Percentiles rank a stretch among this genome's conserved stretches.
phyloP scores from a whole-genome alignment of 2,888 invertebrate species.

The Cartodere bifasciata region DNA sequence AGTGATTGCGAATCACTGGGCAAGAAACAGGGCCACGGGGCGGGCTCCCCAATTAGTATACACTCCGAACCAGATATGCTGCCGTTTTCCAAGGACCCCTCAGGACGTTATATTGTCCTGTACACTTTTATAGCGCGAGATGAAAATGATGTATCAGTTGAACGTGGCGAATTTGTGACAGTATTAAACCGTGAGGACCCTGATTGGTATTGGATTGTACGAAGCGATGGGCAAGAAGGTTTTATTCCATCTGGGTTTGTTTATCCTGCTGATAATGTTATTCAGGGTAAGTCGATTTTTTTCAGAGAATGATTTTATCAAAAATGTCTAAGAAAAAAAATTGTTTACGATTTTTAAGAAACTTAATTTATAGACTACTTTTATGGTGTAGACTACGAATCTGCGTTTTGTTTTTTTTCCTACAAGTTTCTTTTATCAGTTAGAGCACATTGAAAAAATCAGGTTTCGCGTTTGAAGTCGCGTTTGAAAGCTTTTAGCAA shows the following conservation, averaged over 20 bases:
- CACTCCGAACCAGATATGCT: conserved; percentile 48
- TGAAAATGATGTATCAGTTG: conserved; percentile 89
- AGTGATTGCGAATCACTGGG: conserved; percentile 50
- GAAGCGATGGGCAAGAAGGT: conserved; percentile 87
- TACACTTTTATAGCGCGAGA: conserved; percentile 88
- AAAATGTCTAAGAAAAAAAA: no score
- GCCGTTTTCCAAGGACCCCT: conserved; percentile 68
- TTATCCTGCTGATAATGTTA: conserved; percentile 76
- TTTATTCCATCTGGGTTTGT: conserved; percentile 92
- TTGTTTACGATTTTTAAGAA: no score
- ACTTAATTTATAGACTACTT: no score
- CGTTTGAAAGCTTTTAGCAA: no score
- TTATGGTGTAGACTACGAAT: no score
- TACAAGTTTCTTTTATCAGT: no score
- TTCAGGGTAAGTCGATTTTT: conserved; percentile 38
- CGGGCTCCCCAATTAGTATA: conserved; percentile 37
- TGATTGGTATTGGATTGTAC: conserved; percentile 94
- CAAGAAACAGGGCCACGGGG: conserved; percentile 38
- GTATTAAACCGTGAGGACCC: conserved; percentile 89
- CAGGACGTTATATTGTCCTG: conserved; percentile 81
- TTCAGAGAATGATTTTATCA: no score
- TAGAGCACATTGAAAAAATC: no score
- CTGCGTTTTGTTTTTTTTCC: no score
- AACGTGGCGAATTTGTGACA: conserved; percentile 92
- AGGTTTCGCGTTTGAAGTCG: no score